These are phyloP conservation scores for Gadus chalcogrammus DNA, from an alignment of 2,113 vertebrate species.

Conservation along the genomic window DNA sequence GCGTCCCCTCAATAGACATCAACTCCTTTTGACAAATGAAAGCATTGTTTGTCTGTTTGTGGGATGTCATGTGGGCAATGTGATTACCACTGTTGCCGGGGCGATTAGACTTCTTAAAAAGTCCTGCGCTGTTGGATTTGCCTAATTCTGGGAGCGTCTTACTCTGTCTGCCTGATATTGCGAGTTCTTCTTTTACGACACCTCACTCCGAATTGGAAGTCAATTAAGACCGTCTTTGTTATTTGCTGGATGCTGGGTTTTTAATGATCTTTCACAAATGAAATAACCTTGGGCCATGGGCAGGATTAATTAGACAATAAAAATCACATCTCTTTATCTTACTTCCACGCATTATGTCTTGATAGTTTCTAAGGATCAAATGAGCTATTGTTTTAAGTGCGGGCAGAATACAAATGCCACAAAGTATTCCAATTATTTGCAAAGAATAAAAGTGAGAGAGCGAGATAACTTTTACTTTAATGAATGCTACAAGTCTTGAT, in stretches of 20 bases:
- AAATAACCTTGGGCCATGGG: conserved; percentile 72
- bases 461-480: background rate
- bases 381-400: conserved; percentile 66
- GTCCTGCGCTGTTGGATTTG: conserved; percentile 60
- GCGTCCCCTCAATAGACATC: conserved; percentile 63
- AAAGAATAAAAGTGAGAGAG: conserved; percentile 36
- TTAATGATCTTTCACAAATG: conserved; percentile 78
- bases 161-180: conserved; percentile 60
- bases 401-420: conserved; percentile 44
- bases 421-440: conserved; percentile 65
- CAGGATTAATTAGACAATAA: conserved; percentile 78
- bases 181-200: conserved; percentile 66
- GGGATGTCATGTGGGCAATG: conserved; percentile 60
- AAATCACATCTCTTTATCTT: conserved; percentile 70
- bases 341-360: conserved; percentile 64
- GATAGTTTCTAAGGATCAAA: conserved; percentile 64
- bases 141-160: conserved; percentile 64
- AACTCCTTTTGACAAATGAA: conserved; percentile 65
- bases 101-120: conserved; percentile 60
- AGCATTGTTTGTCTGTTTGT: conserved; percentile 70
- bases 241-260: conserved; percentile 70
- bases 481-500: too few relatives aligned
- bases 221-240: conserved; percentile 78
- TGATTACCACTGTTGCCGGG: conserved; percentile 63
- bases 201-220: conserved; percentile 63